Base-by-base conservation (phyloP, 2,797 vertebrate genomes). In the Microcaecilia unicolor region DNA sequence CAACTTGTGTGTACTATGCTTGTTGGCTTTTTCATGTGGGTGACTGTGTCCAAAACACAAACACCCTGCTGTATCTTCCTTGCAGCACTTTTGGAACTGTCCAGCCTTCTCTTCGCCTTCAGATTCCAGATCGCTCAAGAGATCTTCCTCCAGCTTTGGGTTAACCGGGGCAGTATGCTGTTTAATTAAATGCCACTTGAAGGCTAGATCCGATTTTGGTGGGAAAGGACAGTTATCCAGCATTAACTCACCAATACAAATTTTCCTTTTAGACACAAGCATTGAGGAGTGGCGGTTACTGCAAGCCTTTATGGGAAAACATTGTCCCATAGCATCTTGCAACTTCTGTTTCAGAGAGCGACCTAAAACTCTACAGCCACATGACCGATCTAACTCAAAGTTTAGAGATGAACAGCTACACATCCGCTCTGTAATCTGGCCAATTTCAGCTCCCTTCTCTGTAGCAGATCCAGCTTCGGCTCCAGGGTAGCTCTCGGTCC, bases 181-280 rank as follows among this genome's bases (percentile, higher is more conserved):
- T 61, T 93, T 95, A 37, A 97, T 93, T 32, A 97, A 80, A 61
- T 98, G 91, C 93, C 93, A 97, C 15, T 90, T 87, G 49, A 89
- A 86, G 18, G 92, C 91, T 10, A 97, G 78, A 63, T 98, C 95
- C 0, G 94, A 97, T 50, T 87, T 90, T 0, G 92, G 87, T 1
- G 92, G 91, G 54, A 97, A 97, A 17, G 93, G 93, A 55, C 92
- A 97, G 58, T 89, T 92, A 58, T 97, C 92, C 42, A 97, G 80
- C 89, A 96, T 91, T 37, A 98, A 78, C 63, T 98, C 92, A 1
- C 90, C 93, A 54, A 97, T 90, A 21, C 91, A 92, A 55, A 98
- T 95, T 74, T 93, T 97, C 6, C 92, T 87, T 50, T 93, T 97
- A 21, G 93, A 88, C 18, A 88, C 88, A 60, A 93, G 83, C 7